Evolutionary conservation across 2,113 vertebrate species (phyloP), one percentile per base, ranked within the genome.

Genomic region (Amphiprion ocellaris): DNA sequence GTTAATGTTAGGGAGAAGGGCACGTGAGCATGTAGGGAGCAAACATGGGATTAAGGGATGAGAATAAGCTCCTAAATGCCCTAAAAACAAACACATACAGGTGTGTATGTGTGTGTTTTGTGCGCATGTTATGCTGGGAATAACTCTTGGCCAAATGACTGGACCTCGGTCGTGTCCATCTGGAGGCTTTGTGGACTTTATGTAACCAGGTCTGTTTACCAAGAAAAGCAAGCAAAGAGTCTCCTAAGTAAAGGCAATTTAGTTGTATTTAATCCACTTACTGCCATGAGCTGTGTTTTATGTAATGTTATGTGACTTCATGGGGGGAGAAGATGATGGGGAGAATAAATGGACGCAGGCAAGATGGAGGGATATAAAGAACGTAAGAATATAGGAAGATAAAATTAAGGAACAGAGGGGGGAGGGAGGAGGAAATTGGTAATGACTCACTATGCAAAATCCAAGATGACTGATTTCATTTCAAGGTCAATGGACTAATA

Each of bases 131-230:
- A 37, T 61, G 63, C 39, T 66, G 47, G 39, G 33, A 70, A 41
- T 26, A 58, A 79, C 55, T 85, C 67, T 21, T 67, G 44, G 73
- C 68, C 37, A 10, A 82, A 82, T 47, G 54, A 63, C 72, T 62
- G 49, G 60, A 71, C 69, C 59, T 50, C 15, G 12, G 28, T 58
- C 12, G 6, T 23, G 60, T 82, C 84, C 84, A 89, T 87, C 84
- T 87, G 84, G 86, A 79, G 66, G 70, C 69, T 84, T 75, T 83
- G 66, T 53, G 2, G 67, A 76, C 54, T 81, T 87, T 87, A 79
- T 76, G 44, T 87, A 85, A 85, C 69, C 2, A 1, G 15, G 47
- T 66, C 54, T 50, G 71, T 77, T 77, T 86, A 82, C 86, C 74
- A 55, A 69, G 63, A 83, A 82, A 80, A 71, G 39, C 53, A 16